Evolutionary conservation across 2,797 vertebrate genomes (phyloP), one percentile per base, ranked within the genome.

Genomic region (Lepilemur septentrionalis): DNA sequence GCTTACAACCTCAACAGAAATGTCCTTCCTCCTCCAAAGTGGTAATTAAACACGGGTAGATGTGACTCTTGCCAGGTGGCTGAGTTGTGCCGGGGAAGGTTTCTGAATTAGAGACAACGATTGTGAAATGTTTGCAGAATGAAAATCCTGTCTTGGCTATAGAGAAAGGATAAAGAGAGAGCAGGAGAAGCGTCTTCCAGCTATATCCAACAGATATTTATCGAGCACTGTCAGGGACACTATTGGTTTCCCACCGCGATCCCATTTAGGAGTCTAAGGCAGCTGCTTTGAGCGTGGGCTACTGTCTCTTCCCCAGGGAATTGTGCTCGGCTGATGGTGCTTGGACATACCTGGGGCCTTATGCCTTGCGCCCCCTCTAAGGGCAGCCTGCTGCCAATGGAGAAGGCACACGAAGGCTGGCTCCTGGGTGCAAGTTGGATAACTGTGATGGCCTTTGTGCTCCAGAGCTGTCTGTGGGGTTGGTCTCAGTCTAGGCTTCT

Each of bases 331-430:
- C 10, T 12, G 17, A 32, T 15, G 23, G 35, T 73, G 25, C 25
- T 48, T 5, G 5, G 70, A 52, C 22, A 38, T n/a, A 38, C 41
- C 32, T 22, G 28, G 69, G 38, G 41, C 3, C 2, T n/a, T 7
- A 30, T 7, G 12, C 41, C 8, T 78, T 4, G 14, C 0, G 6
- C 1, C 7, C 7, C 0, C 4, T 4, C 41, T 0, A 41, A 48
- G 25, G 38, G 59, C 2, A 20, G 23, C 35, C 72, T 20, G 11
- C 9, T 70, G 30, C 59, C 25, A 5, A 2, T 0, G 28, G 30
- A 79, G 72, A 73, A 17, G 4, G 12, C 30, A 3, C 13, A 5
- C 0, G 0, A 88, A 75, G 38, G 14, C 59, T 38, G 35, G 7
- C 23, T 10, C 8, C 25, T 3, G 5, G 32, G 4, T 1, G 50